Conservation (phyloP, 2,797 vertebrate genomes). For the Eidolon dupreanum region DNA sequence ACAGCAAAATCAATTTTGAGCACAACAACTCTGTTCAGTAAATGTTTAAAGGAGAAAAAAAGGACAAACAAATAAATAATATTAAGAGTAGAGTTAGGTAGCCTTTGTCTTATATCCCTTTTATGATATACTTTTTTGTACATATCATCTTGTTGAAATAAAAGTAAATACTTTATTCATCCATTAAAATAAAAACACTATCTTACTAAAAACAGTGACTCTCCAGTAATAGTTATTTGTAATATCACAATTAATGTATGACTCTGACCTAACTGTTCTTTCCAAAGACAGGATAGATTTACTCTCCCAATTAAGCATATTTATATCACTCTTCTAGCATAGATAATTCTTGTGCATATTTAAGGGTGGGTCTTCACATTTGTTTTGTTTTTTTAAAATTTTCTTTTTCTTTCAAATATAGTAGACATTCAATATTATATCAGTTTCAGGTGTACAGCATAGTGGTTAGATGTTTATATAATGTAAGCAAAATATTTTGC, state of each 20-base stretch:
- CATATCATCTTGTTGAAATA: conserved; percentile 1
- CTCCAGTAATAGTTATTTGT: not conserved
- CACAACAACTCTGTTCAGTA: conserved; percentile 84
- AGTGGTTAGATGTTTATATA: not conserved
- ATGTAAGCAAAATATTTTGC: not conserved
- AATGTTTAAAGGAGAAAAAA: conserved; percentile 76
- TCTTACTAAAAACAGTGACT: not conserved
- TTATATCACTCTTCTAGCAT: not conserved
- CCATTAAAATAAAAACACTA: not conserved
- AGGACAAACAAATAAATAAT: conserved; percentile 68
- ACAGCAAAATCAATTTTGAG: conserved; percentile 88
- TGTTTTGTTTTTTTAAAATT: not conserved
- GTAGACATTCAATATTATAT: not conserved
- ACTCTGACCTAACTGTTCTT: not conserved
- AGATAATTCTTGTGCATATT: conserved; percentile 25
- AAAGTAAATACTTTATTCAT: not conserved
- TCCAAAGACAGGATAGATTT: not conserved
- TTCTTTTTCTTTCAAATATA: not conserved
- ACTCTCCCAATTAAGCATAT: not conserved
- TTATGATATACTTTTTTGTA: not conserved
- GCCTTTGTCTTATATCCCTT: not conserved
- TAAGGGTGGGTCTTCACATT: not conserved
- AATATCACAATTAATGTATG: not conserved
- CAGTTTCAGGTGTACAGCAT: not conserved
- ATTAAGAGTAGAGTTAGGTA: conserved; percentile 58